Evolutionary conservation across 2,888 invertebrate genomes (phyloP), one percentile per base, ranked within the genome.

Genomic region (Diplolepis rosae): DNA sequence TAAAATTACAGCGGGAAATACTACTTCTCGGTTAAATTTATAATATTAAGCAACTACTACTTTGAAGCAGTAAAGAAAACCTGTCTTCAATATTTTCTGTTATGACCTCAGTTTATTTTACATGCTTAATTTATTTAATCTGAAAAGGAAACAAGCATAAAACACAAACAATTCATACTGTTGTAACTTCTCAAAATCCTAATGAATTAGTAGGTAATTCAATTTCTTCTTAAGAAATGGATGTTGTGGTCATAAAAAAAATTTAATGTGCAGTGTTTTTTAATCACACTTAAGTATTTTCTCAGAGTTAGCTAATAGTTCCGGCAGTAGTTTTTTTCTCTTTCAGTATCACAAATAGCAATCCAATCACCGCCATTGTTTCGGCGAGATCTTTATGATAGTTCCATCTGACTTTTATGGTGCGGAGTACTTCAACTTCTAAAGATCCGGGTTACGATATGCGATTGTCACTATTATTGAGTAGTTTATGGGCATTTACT

Each of bases 371-470:
- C 15, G n/a, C 15, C 24, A 61, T 61, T 39, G 61, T 61, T 61
- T 61, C n/a, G 39, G 39, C n/a, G 24, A 61, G 61, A 61, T 61
- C 39, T 61, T 61, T 61, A 61, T 15, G 61, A 61, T 39, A 39
- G 61, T 39, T 61, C 27, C 39, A 61, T 61, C 39, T 39, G 61
- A 61, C 24, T 61, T 61, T 39, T 61, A 39, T 61, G 39, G 39
- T 35, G n/a, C 24, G 22, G 39, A 61, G 24, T 61, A 9, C 39
- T 61, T 61, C 24, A 61, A 15, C 61, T 61, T 61, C 39, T 61
- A 61, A 39, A 61, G 61, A 61, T 61, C 35, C 61, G 35, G 39
- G 39, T 39, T n/a, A 61, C 39, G 61, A 39, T 61, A 61, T 61
- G 39, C 35, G 24, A 61, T n/a, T 61, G 61, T 61, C 61, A 24